Conservation (phyloP, 2,113 vertebrate genomes). For the Andinoacara biseriatus region DNA sequence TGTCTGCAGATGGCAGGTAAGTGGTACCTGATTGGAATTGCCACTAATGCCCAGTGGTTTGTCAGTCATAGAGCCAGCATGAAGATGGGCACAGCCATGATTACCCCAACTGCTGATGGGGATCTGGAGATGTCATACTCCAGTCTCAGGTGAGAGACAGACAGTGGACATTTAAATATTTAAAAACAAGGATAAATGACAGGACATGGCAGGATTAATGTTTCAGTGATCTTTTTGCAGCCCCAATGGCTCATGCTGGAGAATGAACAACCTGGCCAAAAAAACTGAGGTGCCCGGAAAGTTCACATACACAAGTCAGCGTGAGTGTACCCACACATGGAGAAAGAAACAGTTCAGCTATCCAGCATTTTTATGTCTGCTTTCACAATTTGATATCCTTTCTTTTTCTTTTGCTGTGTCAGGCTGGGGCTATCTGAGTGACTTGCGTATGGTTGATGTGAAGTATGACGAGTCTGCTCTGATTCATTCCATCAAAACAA, state of each 20-base stretch:
- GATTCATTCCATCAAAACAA: conserved; percentile 77
- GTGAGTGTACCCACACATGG: conserved; percentile 59
- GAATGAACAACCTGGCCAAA: conserved; percentile 77
- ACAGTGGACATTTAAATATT: not conserved
- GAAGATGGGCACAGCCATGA: conserved; percentile 83
- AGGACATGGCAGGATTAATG: not conserved
- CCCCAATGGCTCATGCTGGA: conserved; percentile 75
- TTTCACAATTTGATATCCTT: not conserved
- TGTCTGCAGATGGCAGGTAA: conserved; percentile 81
- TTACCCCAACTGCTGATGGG: conserved; percentile 72
- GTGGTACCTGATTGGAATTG: conserved; percentile 87
- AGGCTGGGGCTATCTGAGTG: conserved; percentile 69
- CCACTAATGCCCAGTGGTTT: conserved; percentile 85
- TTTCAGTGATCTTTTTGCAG: conserved; percentile 67
- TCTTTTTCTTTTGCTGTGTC: not conserved
- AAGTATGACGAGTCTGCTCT: conserved; percentile 83
- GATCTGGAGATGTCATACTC: conserved; percentile 80
- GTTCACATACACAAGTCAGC: conserved; percentile 77
- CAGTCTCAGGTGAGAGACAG: conserved; percentile 74
- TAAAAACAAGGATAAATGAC: too few species aligned
- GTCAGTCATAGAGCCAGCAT: conserved; percentile 68
- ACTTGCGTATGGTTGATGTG: conserved; percentile 77
- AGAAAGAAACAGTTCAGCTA: not conserved
- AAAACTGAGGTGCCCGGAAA: conserved; percentile 75
- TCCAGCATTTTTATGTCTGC: not conserved